Evolutionary conservation across 2,113 vertebrate species (phyloP).

Genomic region (Leptocoma aspasia): DNA sequence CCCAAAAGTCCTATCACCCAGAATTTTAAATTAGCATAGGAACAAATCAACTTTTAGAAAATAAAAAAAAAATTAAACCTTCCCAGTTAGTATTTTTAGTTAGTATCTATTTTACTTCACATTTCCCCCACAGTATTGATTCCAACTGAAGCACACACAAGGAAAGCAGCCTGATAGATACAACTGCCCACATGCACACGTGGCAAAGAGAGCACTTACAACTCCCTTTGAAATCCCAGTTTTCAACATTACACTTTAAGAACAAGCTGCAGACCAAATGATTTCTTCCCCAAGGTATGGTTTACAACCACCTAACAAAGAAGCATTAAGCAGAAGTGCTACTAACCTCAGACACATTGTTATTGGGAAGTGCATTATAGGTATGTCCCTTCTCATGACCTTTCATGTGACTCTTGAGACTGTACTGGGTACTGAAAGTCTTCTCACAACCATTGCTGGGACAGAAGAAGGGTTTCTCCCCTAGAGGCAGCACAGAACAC

Average conservation of each 20-base stretch:
- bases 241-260: not conserved
- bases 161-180: not conserved
- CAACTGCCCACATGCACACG: not conserved
- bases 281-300: not conserved
- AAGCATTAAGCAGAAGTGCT: not conserved
- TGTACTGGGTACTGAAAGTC: conserved; percentile 96
- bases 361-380: conserved; percentile 80
- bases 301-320: not conserved
- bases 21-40: not conserved
- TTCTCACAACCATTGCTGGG: conserved; percentile 96
- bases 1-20: not conserved
- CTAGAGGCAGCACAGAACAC: conserved; percentile 65
- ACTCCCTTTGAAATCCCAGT: not conserved
- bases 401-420: conserved; percentile 96
- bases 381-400: conserved; percentile 90
- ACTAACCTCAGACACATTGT: conserved; percentile 87
- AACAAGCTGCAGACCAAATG: not conserved
- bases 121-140: not conserved
- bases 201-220: not conserved
- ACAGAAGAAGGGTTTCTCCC: conserved; percentile 96
- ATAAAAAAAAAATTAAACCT: not conserved
- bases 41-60: not conserved
- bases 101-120: not conserved
- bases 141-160: not conserved
- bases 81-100: not conserved